Percentiles rank a stretch among this genome's conserved stretches.
These are phyloP conservation scores for Rhinopomastus cyanomelas DNA, from an alignment of 2,113 vertebrate species.

Conservation along the genomic window DNA sequence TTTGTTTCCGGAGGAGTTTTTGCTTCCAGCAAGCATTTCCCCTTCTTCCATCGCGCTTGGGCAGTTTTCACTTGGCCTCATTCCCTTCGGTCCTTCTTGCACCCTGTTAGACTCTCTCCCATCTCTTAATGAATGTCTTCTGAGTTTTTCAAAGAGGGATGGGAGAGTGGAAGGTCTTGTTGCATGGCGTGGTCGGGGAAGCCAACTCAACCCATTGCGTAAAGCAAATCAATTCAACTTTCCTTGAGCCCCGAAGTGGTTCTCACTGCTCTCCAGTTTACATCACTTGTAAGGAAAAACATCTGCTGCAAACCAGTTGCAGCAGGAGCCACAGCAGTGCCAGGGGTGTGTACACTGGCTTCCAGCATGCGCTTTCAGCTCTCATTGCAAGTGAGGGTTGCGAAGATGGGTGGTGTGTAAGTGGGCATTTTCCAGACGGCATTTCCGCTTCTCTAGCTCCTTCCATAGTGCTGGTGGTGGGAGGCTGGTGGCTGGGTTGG, in stretches of 20 bases:
- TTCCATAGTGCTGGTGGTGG: background rate
- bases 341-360: background rate
- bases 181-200: background rate
- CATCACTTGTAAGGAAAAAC: background rate
- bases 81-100: background rate
- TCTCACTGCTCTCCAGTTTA: background rate
- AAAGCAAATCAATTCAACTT: background rate
- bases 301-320: accelerated
- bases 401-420: background rate
- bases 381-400: background rate
- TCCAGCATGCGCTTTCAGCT: background rate
- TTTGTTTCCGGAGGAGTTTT: background rate
- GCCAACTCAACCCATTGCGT: background rate
- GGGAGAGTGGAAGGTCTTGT: background rate
- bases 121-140: background rate
- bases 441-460: background rate
- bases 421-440: background rate
- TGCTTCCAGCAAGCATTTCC: background rate
- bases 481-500: background rate
- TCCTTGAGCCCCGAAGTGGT: accelerated
- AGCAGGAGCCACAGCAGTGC: accelerated
- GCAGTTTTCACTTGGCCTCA: background rate
- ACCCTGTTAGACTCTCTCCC: background rate
- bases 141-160: background rate
- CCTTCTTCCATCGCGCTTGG: background rate